Evolutionary conservation across 2,888 invertebrate species (phyloP).

Genomic region (Vanessa cardui): DNA sequence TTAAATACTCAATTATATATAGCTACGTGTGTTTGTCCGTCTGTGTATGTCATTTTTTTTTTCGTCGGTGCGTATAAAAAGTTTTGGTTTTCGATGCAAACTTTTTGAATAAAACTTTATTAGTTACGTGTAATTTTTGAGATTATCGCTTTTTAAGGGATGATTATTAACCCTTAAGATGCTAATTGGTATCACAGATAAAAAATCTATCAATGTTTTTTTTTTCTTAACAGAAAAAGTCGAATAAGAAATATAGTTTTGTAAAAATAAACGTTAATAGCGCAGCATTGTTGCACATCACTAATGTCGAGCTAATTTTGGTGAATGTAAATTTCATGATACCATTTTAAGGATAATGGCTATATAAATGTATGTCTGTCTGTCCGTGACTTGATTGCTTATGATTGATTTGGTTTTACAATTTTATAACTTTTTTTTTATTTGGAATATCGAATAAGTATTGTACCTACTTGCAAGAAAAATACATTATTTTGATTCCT

Average conservation of each 20-base stretch:
- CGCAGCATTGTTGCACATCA: not conserved
- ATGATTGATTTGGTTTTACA: not conserved
- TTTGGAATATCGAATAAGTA: too few relatives aligned
- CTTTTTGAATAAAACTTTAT: too few relatives aligned
- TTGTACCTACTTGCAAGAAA: too few relatives aligned
- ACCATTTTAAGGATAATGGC: slow-evolving; percentile 2
- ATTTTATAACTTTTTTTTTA: not conserved
- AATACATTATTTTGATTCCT: too few relatives aligned
- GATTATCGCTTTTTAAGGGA: too few relatives aligned
- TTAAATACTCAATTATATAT: not conserved
- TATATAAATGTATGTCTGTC: slow-evolving; percentile 1
- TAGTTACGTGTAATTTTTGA: too few relatives aligned
- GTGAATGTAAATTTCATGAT: slow-evolving; percentile 6
- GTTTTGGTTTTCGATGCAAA: too few relatives aligned
- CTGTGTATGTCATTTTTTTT: too few relatives aligned
- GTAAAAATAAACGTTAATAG: not conserved
- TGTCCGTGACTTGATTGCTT: slow-evolving; percentile 4
- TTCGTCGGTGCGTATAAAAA: too few relatives aligned
- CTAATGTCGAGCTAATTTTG: slow-evolving; percentile 4
- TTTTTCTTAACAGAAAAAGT: not conserved
- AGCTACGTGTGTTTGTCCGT: not conserved
- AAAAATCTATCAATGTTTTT: too few relatives aligned
- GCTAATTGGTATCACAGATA: too few relatives aligned
- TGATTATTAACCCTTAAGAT: too few relatives aligned
- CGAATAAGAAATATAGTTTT: not conserved